Conservation (phyloP, 2,113 vertebrate genomes). For the Odocoileus virginianus region DNA sequence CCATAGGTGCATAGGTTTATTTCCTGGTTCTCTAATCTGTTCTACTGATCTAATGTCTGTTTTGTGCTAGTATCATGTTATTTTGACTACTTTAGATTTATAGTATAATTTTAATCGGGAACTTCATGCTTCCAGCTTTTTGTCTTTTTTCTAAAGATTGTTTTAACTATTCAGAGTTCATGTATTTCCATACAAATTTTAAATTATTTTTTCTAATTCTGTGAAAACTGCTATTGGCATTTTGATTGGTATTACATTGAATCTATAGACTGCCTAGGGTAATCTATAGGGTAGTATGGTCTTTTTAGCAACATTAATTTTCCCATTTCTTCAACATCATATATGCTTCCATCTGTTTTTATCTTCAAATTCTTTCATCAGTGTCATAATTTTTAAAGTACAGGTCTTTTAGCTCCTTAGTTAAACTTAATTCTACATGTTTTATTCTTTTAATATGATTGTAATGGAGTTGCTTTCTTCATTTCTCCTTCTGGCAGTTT, state of each 20-base stretch:
- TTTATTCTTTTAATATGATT: background rate
- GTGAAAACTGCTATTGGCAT: background rate
- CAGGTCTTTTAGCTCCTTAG: background rate
- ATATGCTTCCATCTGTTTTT: background rate
- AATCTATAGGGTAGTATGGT: background rate
- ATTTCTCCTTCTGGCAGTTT: background rate
- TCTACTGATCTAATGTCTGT: background rate
- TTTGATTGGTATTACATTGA: background rate
- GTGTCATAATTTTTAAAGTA: background rate
- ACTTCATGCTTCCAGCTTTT: background rate
- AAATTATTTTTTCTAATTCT: background rate
- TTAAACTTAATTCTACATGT: background rate
- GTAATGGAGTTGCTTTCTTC: background rate
- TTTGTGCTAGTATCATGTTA: background rate
- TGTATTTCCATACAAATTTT: background rate
- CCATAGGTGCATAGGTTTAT: background rate
- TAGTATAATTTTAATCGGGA: background rate
- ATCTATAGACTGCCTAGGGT: background rate
- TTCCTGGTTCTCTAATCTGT: background rate
- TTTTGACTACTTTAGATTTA: background rate
- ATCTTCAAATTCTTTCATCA: background rate
- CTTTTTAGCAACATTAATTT: background rate
- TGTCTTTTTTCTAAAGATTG: background rate
- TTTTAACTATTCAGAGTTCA: background rate
- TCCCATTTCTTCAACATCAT: background rate